phyloP scores from a whole-genome alignment of 2,113 vertebrate species.

The Lepidothrix coronata region DNA sequence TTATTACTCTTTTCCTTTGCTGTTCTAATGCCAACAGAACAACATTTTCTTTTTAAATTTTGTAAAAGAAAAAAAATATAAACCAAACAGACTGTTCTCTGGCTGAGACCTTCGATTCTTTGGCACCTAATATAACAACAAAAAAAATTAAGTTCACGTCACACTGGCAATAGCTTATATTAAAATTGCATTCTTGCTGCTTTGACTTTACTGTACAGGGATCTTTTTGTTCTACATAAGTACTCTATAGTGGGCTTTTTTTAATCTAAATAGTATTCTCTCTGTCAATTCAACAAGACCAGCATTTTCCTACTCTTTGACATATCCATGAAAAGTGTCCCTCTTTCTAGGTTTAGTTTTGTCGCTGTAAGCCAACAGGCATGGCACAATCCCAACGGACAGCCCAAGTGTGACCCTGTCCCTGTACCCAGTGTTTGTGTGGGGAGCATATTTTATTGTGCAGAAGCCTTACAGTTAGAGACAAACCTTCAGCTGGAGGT shows the following conservation, averaged over 20 bases:
- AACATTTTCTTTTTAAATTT: not conserved
- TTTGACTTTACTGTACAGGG: slow-evolving; percentile 20
- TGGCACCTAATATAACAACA: slow-evolving; percentile 59
- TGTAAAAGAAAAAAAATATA: slow-evolving; percentile 20
- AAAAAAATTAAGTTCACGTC: slow-evolving; percentile 46
- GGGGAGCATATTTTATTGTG: not conserved
- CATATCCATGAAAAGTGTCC: not conserved
- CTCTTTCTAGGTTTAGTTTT: not conserved
- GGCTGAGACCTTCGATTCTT: slow-evolving; percentile 53
- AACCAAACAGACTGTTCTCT: slow-evolving; percentile 40
- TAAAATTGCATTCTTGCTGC: slow-evolving; percentile 39
- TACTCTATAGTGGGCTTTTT: not conserved
- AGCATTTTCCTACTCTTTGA: not conserved
- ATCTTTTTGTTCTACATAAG: slow-evolving; percentile 19
- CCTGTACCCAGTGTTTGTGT: not conserved
- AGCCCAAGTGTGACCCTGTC: not conserved
- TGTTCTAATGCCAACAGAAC: not conserved
- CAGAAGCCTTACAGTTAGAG: not conserved
- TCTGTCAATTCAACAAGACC: not conserved
- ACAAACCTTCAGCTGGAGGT: not conserved
- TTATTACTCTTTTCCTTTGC: not conserved
- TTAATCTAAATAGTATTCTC: not conserved
- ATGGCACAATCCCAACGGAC: not conserved
- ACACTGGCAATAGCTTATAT: slow-evolving; percentile 24
- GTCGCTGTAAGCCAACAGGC: not conserved